These are phyloP conservation scores for Taurulus bubalis DNA, from an alignment of 2,113 vertebrate species.

Conservation along the genomic window DNA sequence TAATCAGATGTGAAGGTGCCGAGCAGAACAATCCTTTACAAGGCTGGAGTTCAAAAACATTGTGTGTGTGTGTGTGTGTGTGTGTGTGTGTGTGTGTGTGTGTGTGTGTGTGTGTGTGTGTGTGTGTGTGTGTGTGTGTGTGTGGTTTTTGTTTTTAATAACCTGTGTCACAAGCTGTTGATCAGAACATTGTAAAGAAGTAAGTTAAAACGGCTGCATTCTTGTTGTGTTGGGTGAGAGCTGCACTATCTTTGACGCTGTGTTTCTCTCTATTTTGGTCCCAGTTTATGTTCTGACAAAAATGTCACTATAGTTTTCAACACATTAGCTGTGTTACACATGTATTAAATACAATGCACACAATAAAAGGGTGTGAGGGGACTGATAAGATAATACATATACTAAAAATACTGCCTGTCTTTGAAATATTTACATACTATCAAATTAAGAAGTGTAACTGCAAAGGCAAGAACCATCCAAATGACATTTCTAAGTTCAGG, in stretches of 20 bases:
- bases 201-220: conserved; percentile 35
- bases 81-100: conserved; percentile 39
- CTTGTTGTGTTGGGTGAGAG: conserved; percentile 7
- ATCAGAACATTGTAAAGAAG: conserved; percentile 65
- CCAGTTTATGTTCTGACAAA: background rate
- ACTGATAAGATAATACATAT: conserved; percentile 2
- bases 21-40: conserved; percentile 84
- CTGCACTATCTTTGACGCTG: conserved; percentile 8
- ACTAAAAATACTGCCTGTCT: too few relatives aligned
- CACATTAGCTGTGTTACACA: background rate
- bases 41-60: conserved; percentile 78
- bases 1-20: conserved; percentile 89
- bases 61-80: conserved; percentile 41
- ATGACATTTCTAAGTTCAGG: background rate
- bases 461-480: background rate
- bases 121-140: conserved; percentile 21
- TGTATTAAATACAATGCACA: background rate
- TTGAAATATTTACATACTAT: conserved; percentile 5
- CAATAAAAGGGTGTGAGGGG: background rate
- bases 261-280: conserved; percentile 22
- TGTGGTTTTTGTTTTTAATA: conserved; percentile 59
- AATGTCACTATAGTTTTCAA: background rate
- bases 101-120: conserved; percentile 42
- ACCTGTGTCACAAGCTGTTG: conserved; percentile 73
- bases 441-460: background rate